These are phyloP conservation scores for Eilema sororculum DNA, from an alignment of 2,888 invertebrate genomes.

Conservation along the genomic window DNA sequence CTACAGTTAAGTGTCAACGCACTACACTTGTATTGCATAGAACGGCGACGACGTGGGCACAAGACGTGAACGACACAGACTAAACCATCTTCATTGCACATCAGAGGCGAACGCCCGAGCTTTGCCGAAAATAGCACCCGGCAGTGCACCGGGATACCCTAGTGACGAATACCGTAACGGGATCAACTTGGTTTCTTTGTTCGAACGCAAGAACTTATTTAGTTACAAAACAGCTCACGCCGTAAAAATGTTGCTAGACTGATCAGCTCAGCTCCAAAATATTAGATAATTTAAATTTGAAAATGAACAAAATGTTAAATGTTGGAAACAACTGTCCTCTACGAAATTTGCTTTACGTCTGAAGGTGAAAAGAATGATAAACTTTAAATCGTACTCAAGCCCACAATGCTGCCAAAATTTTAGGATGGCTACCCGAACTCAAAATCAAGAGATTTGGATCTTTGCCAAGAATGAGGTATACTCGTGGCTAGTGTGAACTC, in stretches of 20 bases:
- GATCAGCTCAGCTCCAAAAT: neutral
- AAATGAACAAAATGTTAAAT: neutral
- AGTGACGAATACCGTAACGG: constrained; percentile 75
- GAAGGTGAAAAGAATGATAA: constrained; percentile 79
- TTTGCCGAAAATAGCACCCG: constrained; percentile 84
- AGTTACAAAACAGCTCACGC: constrained; percentile 44
- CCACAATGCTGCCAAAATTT: constrained; percentile 77
- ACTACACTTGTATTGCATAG: constrained; percentile 79
- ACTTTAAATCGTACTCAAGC: constrained; percentile 62
- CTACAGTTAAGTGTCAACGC: constrained; percentile 85
- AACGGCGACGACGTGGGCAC: constrained; percentile 69
- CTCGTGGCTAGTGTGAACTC: constrained; percentile 33
- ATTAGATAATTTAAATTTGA: neutral
- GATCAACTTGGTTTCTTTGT: constrained; percentile 68
- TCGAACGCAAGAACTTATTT: constrained; percentile 49
- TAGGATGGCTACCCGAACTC: constrained; percentile 63
- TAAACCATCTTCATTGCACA: constrained; percentile 74
- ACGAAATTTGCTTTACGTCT: constrained; percentile 64
- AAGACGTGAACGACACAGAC: constrained; percentile 73
- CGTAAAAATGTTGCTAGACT: constrained; percentile 3
- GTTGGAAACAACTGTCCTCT: constrained; percentile 48
- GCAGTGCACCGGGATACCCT: constrained; percentile 81
- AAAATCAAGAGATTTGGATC: constrained; percentile 74
- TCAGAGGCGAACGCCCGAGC: constrained; percentile 79
- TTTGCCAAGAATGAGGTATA: constrained; percentile 64